Base-by-base conservation (phyloP, 1,140 invertebrate genomes). In the Drosophila arawakana region DNA sequence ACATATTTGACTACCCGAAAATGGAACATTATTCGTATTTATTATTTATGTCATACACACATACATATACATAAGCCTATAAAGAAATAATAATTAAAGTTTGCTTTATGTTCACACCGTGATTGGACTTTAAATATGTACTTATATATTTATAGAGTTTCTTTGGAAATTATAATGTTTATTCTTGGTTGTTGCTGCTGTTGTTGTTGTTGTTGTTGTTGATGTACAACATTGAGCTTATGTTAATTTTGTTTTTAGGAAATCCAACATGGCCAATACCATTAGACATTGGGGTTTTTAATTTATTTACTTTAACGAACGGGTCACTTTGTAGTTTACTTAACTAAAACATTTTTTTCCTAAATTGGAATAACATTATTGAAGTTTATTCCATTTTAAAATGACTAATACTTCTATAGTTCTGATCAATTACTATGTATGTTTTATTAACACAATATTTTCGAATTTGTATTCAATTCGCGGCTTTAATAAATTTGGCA, bases 21-120 rank as follows among this genome's bases (percentile, higher is more conserved):
- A 59, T 68, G 70, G 70, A 50, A 46, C 41, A 21, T 62, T 61
- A 49, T 49, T 39, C 49, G 61, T 70, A 63, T 37, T 74, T 74
- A 74, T 74, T 74, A 74, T 74, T 74, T 69, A 63, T 70, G 72
- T 62, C 72, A 62, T 50, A 30, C 3, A 30, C 66, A 61, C 41
- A 60, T 57, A n/a, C 34, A 52, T 50, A 54, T 65, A 50, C 50
- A 54, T 63, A 25, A 55, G 62, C 50, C 67, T 62, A 70, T 70
- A 70, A 44, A 70, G 37, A 74, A 62, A 74, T 70, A 70, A 74
- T 74, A 74, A 74, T 74, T 74, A 70, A 74, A 74, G 72, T 74
- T 74, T 46, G 72, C 72, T 74, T 74, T 74, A 74, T 70, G 72
- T 74, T 70, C 58, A 50, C 52, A 43, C 67, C 72, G 72, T 74